A percentile compares a stretch with the other conserved stretches of the same genome.
phyloP scores from a whole-genome alignment of 2,888 invertebrate species.

The Mongoloraphidia duomilia region DNA sequence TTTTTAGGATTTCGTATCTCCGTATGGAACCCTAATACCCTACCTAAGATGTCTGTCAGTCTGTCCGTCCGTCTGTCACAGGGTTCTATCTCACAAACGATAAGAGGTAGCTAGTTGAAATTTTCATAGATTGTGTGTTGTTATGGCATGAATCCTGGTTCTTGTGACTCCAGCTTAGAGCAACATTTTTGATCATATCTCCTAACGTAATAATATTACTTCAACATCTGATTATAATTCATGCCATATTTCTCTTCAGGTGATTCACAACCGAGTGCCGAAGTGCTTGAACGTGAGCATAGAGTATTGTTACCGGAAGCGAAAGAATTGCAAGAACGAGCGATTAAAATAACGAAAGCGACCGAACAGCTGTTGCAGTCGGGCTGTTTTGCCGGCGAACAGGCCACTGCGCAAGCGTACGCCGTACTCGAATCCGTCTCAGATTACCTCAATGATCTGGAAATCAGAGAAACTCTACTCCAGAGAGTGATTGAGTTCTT shows the following conservation, averaged over 20 bases:
- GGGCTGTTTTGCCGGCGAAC: constrained; percentile 54
- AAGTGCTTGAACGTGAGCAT: constrained; percentile 51
- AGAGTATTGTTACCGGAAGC: constrained; percentile 55
- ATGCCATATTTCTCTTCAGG: constrained; percentile 29
- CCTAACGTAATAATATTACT: no score
- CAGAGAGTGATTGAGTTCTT: constrained; percentile 58
- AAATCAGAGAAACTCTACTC: constrained; percentile 51
- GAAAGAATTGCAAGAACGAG: constrained; percentile 56
- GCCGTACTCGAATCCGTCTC: constrained; percentile 47
- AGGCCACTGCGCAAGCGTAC: constrained; percentile 51
- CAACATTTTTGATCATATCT: no score
- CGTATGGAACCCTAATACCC: no score
- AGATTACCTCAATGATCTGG: constrained; percentile 55
- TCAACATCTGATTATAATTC: no score
- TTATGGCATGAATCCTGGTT: no score
- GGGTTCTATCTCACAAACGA: no score
- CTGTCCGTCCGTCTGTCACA: no score
- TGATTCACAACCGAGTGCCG: constrained; percentile 55
- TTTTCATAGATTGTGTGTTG: no score
- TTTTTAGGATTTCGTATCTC: no score
- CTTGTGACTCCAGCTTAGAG: no score
- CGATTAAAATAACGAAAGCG: constrained; percentile 59
- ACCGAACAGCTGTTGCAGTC: constrained; percentile 59
- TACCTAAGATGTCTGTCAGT: no score
- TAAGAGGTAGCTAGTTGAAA: no score